Base-by-base conservation (phyloP, 2,113 vertebrate genomes). In the Alethe diademata region DNA sequence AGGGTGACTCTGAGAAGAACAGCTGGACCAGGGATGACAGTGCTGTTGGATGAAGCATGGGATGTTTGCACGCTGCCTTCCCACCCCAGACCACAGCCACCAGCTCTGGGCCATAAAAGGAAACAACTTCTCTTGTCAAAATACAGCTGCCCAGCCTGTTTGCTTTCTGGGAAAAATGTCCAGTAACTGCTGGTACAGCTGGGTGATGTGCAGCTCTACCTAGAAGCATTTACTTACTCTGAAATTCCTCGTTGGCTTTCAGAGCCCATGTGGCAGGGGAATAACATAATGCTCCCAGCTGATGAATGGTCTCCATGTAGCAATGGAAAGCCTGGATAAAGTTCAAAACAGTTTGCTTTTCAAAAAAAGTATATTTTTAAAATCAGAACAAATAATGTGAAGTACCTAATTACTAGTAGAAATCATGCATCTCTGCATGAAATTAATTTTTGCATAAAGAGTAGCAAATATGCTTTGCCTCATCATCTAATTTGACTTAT, bases 41-140 rank as follows among this genome's bases (percentile, higher is more conserved):
- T 1, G 8, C 69, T 0, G 0, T 14, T 0, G 12, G 50, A 36
- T 62, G 74, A 9, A 83, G 78, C 40, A 1, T 1, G 1, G 43
- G 65, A 45, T 31, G 65, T n/a, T 90, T 76, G 62, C 54, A 47
- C 28, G 0, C n/a, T 1, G 9, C 82, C 53, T 86, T 60, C 16
- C 36, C 65, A 26, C 40, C 3, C 7, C 56, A 19, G 42, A 71
- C 94, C 40, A 11, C 80, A 62, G 86, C 67, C 65, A 67, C 65
- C 2, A 2, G 11, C 78, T 7, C 5, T 16, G 79, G 60, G 33
- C 95, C 83, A 36, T 94, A 86, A 86, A 92, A 93, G 75, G 70
- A 95, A 88, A 79, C 40, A 19, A 33, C 33, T 86, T 74, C 95
- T 94, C 92, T 81, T 90, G 47, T 88, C 65, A 78, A 96, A 95